These are phyloP conservation scores for Ranitomeya variabilis DNA, from an alignment of 2,113 vertebrate genomes.

Conservation along the genomic window DNA sequence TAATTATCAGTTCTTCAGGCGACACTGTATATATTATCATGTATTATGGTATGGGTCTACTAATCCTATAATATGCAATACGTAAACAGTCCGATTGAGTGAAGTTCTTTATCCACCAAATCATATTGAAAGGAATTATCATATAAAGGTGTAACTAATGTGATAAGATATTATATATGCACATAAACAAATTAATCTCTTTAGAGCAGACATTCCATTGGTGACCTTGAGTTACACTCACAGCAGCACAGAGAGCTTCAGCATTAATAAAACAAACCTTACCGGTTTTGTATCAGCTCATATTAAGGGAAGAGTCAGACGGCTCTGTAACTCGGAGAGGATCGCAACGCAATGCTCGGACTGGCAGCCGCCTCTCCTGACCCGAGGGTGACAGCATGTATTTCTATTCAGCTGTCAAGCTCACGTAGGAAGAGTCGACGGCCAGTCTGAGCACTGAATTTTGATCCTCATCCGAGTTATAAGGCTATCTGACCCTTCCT, in stretches of 20 bases:
- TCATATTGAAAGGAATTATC: not conserved
- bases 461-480: no score
- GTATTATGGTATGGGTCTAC: not conserved
- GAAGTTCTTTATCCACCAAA: not conserved
- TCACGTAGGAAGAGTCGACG: no score
- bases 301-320: no score
- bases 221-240: not conserved
- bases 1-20: not conserved
- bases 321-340: no score
- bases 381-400: no score
- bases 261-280: not conserved
- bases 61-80: not conserved
- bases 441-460: no score
- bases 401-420: no score
- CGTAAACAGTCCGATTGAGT: not conserved
- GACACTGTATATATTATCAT: not conserved
- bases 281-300: no score
- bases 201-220: not conserved
- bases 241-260: not conserved
- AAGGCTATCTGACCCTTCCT: no score
- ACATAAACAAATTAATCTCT: not conserved
- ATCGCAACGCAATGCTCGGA: no score
- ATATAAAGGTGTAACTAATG: not conserved
- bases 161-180: not conserved
- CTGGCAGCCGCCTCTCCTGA: no score